Evolutionary conservation across 2,113 vertebrate genomes (phyloP).

Genomic region (Ochotona princeps): DNA sequence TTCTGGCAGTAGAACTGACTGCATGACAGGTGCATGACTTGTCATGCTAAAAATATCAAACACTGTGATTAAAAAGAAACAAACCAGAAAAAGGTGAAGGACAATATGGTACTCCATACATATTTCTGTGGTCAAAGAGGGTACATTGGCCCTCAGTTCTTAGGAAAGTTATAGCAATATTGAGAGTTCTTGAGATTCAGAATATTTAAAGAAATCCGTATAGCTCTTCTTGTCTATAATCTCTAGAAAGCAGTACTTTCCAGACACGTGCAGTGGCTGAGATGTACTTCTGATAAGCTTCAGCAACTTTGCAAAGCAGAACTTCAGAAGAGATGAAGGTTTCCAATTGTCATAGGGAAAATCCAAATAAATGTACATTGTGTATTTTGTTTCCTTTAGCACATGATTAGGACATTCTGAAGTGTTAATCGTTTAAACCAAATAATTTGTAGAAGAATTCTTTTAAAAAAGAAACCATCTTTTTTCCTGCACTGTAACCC

Average conservation of each 20-base stretch:
- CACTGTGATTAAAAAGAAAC: neutral
- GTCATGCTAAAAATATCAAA: neutral
- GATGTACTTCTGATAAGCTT: neutral
- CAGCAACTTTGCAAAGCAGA: neutral
- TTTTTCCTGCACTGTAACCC: neutral
- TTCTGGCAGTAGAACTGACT: neutral
- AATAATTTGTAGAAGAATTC: neutral
- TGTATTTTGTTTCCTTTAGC: neutral
- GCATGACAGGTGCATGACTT: neutral
- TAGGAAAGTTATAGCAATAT: neutral
- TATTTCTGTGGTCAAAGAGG: neutral
- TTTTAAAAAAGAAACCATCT: too few relatives aligned
- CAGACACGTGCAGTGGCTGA: neutral
- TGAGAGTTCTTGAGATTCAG: constrained; percentile 11
- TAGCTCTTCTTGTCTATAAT: too few relatives aligned
- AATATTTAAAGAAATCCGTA: too few relatives aligned
- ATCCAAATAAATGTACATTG: neutral
- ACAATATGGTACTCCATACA: neutral
- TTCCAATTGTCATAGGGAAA: neutral
- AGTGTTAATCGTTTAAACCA: neutral
- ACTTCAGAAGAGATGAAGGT: neutral
- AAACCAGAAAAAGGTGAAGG: neutral
- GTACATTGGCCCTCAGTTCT: neutral
- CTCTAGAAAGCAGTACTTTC: neutral
- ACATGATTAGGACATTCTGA: neutral